A percentile compares a stretch with the other conserved stretches of the same genome.
Evolutionary conservation across 2,888 invertebrate genomes (phyloP).

Genomic region (Nezara viridula): DNA sequence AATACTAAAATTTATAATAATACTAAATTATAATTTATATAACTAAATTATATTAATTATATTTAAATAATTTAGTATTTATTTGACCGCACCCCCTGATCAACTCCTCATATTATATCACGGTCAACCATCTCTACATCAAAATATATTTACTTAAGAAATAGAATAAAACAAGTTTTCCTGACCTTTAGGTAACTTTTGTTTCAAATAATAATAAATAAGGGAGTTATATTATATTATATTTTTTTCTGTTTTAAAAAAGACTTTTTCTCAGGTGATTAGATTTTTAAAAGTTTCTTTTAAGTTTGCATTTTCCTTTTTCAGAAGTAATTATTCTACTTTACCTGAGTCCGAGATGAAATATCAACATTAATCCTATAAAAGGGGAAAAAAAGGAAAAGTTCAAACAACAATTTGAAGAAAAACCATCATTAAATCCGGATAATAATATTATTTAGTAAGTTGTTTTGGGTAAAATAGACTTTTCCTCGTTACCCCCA

Average conservation of each 20-base stretch:
- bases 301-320: not conserved
- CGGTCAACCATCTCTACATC: no score
- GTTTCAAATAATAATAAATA: not conserved
- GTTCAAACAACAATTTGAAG: slow-evolving; percentile 2
- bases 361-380: not conserved
- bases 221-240: not conserved
- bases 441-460: no score
- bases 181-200: not conserved
- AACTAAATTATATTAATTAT: no score
- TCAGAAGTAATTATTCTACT: not conserved
- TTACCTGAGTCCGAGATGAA: not conserved
- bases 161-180: not conserved
- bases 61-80: no score
- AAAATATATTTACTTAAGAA: no score
- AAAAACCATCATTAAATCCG: not conserved
- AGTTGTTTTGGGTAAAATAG: no score
- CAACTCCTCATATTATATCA: no score
- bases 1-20: no score
- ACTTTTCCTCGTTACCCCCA: no score
- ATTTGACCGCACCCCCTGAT: no score
- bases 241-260: not conserved
- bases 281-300: not conserved
- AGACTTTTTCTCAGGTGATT: not conserved
- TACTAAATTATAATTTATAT: no score
- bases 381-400: not conserved